These are phyloP conservation scores for Smutsia temminckii DNA, from an alignment of 2,797 vertebrate species.

Conservation along the genomic window DNA sequence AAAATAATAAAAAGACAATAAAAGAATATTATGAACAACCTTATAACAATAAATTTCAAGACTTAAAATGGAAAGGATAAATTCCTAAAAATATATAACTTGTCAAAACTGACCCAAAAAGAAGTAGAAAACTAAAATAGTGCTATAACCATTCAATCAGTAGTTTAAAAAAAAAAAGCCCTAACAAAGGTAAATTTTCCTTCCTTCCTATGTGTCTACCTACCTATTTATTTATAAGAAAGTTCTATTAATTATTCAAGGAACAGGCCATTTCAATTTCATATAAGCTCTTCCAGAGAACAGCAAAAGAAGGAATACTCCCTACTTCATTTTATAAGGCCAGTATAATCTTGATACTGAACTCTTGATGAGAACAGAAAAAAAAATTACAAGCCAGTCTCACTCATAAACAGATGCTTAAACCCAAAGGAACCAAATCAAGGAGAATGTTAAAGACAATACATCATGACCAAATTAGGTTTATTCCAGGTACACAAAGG, in stretches of 20 bases:
- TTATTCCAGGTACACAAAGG: background rate
- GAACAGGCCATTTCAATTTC: constrained; percentile 1
- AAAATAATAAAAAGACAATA: background rate
- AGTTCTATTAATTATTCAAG: background rate
- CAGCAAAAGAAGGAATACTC: background rate
- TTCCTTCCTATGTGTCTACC: too few relatives aligned
- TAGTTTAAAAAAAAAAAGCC: background rate
- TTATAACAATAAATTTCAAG: constrained; percentile 23
- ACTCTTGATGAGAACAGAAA: background rate
- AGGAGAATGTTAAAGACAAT: background rate
- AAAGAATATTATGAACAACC: background rate
- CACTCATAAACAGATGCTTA: constrained; percentile 5
- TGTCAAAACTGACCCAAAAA: constrained; percentile 10
- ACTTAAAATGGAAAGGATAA: constrained; percentile 7
- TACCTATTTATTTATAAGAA: background rate
- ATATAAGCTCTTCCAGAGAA: constrained; percentile 12
- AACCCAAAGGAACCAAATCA: background rate
- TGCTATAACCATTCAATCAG: background rate
- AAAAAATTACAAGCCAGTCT: background rate
- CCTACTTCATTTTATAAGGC: background rate
- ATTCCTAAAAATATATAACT: background rate
- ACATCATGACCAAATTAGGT: background rate
- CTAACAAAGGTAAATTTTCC: background rate
- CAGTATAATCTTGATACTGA: constrained; percentile 29
- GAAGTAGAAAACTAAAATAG: constrained; percentile 44